Base-by-base conservation (phyloP, 1,140 invertebrate species). In the Pteromalus puparum region DNA sequence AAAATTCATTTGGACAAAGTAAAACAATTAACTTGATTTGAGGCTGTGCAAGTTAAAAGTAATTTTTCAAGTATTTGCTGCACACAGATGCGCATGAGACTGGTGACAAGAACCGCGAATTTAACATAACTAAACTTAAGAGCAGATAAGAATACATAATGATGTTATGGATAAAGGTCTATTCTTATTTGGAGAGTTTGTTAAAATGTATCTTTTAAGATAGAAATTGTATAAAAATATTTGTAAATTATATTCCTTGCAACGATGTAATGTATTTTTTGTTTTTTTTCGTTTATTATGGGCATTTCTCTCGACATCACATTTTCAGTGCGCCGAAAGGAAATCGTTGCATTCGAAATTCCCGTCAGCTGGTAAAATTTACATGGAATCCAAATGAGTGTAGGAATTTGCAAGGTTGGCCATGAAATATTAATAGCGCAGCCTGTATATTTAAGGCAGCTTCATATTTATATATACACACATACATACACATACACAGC, bases 221-320 rank as follows among this genome's bases (percentile, higher is more conserved):
- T 70, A 70, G 53, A 34, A 81, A 61, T 81, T 76, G 81, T 82
- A 85, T 70, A 85, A 81, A 28, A 84, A 76, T 81, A 85, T 81
- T 76, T 81, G 73, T 81, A 85, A 76, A 81, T 81, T 68, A 77
- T 75, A 75, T 80, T 83, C 42, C 9, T 73, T 80, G 61, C 13
- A 74, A 74, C 18, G 46, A 2, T 48, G 21, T 53, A 24, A 53
- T 38, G 13, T 78, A 24, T 82, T 10, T 79, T 5, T 5, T 78
- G 30, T 34, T 34, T 5, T 34, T 34, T 5, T 0, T 76, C 1
- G 38, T 68, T 78, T 76, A 0, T 67, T n/a, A 61, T 21, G 18
- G 53, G 12, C 74, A 65, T 82, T 73, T 53, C n/a, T 34, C 6
- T 21, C n/a, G 48, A 24, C 42, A 61, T 12, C 21, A 42, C 34